Evolutionary conservation across 2,888 invertebrate genomes (phyloP), one percentile per base, ranked within the genome.

Genomic region (Acleris holmiana): DNA sequence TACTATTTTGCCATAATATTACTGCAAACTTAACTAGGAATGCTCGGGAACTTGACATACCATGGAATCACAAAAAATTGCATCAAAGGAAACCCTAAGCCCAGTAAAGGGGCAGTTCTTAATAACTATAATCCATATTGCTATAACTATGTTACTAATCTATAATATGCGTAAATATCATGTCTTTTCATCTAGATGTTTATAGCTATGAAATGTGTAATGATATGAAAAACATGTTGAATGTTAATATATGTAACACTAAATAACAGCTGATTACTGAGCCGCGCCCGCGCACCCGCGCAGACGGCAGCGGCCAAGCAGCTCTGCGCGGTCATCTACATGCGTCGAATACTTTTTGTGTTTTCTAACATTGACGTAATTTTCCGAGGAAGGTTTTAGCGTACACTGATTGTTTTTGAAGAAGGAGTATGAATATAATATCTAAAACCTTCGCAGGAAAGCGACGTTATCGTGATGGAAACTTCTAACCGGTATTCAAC

Each of bases 151-250:
- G 44, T 83, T 73, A 73, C 82, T 89, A 87, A 71, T 73, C 81
- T 87, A 85, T 78, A 55, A 48, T 54, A 74, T 35, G 82, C 80
- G 74, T 86, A 84, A 86, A 86, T 86, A 83, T 77, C 67, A 81
- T 85, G 85, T 86, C 76, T 84, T 84, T 85, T 83, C 76, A 76
- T 75, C 83, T 86, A 88, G 75, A 87, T 86, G 85, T 85, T 85
- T 85, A 80, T 82, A 82, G 82, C 89, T 91, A 91, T 89, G 89
- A 91, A 82, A 90, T 91, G 86, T 90, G 80, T 87, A 86, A 88
- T 88, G 91, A 91, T 91, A 91, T 91, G 77, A 82, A 86, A 86
- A 84, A 82, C 83, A 85, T 83, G 79, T 80, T 67, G 73, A 71
- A 79, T 79, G 80, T 82, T 48, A 73, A 65, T 73, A 73, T 80